These are phyloP conservation scores for Eudemis profundana DNA, from an alignment of 2,888 invertebrate genomes.

Conservation along the genomic window DNA sequence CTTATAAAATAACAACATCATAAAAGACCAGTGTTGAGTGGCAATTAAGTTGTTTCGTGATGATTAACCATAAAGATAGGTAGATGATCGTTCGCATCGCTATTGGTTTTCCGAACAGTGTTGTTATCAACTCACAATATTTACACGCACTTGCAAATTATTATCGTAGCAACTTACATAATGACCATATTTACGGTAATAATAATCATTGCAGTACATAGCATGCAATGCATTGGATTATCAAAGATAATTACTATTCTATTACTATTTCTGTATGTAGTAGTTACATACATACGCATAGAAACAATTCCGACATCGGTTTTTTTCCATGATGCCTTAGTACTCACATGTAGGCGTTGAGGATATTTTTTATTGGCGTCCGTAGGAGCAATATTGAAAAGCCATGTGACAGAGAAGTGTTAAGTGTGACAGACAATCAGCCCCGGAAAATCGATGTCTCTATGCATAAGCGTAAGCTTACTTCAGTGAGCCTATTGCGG, in stretches of 20 bases:
- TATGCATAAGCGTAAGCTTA: too few species aligned
- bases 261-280: neutral
- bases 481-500: too few species aligned
- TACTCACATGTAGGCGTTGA: too few species aligned
- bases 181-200: slow-evolving; percentile 26
- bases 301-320: neutral
- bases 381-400: too few species aligned
- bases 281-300: slow-evolving; percentile 11
- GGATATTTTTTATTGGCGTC: too few species aligned
- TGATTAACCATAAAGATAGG: slow-evolving; percentile 56
- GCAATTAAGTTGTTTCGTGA: slow-evolving; percentile 51
- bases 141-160: slow-evolving; percentile 39
- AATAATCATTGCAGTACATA: slow-evolving; percentile 24
- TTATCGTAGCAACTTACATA: slow-evolving; percentile 37
- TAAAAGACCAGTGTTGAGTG: slow-evolving; percentile 22
- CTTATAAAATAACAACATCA: neutral
- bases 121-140: slow-evolving; percentile 32
- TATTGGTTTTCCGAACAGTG: slow-evolving; percentile 21
- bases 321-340: neutral
- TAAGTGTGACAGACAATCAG: neutral
- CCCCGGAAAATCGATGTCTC: neutral
- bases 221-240: slow-evolving; percentile 15
- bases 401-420: neutral
- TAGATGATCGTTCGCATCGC: slow-evolving; percentile 25
- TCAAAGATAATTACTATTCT: slow-evolving; percentile 17